phyloP scores from a whole-genome alignment of 2,888 invertebrate species.

The Pristionchus maxplancki region DNA sequence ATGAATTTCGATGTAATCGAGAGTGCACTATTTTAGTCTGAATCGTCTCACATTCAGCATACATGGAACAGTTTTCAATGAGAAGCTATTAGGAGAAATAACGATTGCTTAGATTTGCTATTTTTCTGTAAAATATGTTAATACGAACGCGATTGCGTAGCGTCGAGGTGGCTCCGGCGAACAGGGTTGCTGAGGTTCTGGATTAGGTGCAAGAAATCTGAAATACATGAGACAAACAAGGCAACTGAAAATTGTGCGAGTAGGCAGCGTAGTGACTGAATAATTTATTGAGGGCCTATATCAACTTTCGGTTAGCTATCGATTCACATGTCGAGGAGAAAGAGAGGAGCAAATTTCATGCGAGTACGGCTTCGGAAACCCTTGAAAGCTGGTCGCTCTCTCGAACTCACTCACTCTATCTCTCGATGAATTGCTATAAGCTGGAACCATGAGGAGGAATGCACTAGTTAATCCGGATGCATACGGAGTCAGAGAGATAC shows the following conservation, averaged over 20 bases:
- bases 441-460: background rate
- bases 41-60: background rate
- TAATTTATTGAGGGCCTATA: constrained; percentile 8
- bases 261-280: background rate
- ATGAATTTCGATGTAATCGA: too few relatives aligned
- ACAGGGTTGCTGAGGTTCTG: constrained; percentile 61
- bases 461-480: background rate
- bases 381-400: background rate
- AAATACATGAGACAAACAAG: background rate
- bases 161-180: constrained; percentile 71
- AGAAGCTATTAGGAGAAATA: too few relatives aligned
- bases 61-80: too few relatives aligned
- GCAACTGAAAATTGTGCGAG: background rate
- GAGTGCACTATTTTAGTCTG: background rate
- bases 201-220: background rate
- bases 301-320: background rate
- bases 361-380: background rate
- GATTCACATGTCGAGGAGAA: background rate
- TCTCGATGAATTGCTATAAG: background rate
- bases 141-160: constrained; percentile 64
- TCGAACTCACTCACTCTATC: background rate
- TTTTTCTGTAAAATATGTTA: background rate
- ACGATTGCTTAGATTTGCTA: background rate
- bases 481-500: background rate
- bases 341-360: background rate